These are phyloP conservation scores for Cordilura impudica DNA, from an alignment of 2,888 invertebrate genomes.

Conservation along the genomic window DNA sequence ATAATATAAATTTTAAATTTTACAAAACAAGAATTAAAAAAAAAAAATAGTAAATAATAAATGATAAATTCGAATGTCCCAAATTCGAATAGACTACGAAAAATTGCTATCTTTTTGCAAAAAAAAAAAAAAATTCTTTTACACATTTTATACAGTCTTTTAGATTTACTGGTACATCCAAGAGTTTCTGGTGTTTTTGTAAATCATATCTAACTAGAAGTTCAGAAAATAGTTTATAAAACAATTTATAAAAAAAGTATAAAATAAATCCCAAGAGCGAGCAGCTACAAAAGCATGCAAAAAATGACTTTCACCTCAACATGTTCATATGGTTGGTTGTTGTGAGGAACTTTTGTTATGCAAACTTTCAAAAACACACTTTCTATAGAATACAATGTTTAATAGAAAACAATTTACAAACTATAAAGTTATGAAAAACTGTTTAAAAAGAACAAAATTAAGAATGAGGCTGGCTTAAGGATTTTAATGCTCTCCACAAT, in stretches of 20 bases:
- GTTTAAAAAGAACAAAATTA: neutral
- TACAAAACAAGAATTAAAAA: no score
- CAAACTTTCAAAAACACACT: neutral
- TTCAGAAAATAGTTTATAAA: conserved; percentile 5
- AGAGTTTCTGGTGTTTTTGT: neutral
- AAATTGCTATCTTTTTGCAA: no score
- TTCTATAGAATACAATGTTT: neutral
- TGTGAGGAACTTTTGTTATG: no score
- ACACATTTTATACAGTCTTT: no score
- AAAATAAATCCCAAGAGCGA: neutral
- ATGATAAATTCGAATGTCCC: no score
- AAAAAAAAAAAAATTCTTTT: no score
- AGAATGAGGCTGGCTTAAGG: no score
- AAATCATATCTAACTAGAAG: neutral
- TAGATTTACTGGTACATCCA: no score
- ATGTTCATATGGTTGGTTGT: neutral
- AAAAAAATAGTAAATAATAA: no score
- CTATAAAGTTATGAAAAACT: neutral
- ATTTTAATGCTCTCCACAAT: no score
- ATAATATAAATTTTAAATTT: no score
- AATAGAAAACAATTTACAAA: neutral
- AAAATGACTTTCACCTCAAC: neutral
- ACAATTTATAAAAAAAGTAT: conserved; percentile 22
- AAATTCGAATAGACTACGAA: no score
- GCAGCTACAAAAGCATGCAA: neutral